Evolutionary conservation across 2,888 invertebrate genomes (phyloP), one percentile per base, ranked within the genome.

Genomic region (Volucella inanis): DNA sequence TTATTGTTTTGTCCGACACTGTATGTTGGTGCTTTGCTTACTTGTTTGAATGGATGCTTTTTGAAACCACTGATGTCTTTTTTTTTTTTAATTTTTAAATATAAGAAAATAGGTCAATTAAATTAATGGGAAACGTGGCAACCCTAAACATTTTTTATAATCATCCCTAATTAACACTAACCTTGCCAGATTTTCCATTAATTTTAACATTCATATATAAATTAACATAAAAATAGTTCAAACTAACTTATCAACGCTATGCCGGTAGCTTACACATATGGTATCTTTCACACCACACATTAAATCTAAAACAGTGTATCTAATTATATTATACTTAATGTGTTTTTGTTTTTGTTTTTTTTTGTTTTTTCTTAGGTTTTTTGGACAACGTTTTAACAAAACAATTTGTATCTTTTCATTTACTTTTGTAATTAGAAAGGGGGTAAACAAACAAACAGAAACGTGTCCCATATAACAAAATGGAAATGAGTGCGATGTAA

Each of bases 71-170:
- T 75, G 41, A 45, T 3, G 8, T 38, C 18, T 0, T n/a, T 10
- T 31, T 31, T 18, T n/a, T 14, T 18, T 38, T 14, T n/a, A 55
- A 12, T 50, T n/a, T 39, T 22, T 41, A 59, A 61, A 49, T 47
- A 45, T 14, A 15, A 50, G 15, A 45, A 12, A n/a, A 31, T 8
- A 31, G 31, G 9, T 14, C 43, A 38, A 41, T 43, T 74, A 71
- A 57, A 83, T 78, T 75, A 80, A 84, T 87, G 81, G 82, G 75
- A 87, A 86, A 87, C 78, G 88, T 88, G 88, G 88, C 88, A 88
- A 87, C 87, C 87, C 88, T 87, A 88, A 85, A 68, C 77, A 79
- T 72, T 72, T 80, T 61, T 31, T 71, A 22, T 50, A 75, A 65
- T 65, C 65, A 31, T 43, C 67, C 55, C 54, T 62, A 80, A 83